Percentiles rank a stretch among this genome's conserved stretches.
Evolutionary conservation across 2,888 invertebrate species (phyloP).

Genomic region (Leuctra nigra): DNA sequence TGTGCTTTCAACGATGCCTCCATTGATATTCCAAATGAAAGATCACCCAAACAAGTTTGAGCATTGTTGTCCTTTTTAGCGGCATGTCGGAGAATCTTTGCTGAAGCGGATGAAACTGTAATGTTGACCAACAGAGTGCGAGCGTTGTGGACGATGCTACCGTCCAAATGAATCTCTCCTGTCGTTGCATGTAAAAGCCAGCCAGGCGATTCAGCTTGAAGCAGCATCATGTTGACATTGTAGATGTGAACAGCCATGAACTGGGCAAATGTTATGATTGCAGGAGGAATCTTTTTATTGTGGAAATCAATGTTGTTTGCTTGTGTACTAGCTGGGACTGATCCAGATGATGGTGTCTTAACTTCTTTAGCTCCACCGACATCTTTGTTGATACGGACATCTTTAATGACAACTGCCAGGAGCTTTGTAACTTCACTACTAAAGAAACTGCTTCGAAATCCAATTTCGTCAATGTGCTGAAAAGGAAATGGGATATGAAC

Average conservation of each 20-base stretch:
- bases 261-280: constrained; percentile 75
- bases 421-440: constrained; percentile 83
- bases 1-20: constrained; percentile 75
- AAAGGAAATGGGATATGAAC: no score
- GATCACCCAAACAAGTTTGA: constrained; percentile 63
- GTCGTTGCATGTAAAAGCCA: constrained; percentile 67
- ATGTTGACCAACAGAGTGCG: constrained; percentile 65
- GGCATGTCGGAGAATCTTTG: constrained; percentile 51
- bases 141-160: constrained; percentile 61
- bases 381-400: constrained; percentile 75
- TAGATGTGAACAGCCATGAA: constrained; percentile 82
- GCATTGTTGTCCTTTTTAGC: constrained; percentile 38
- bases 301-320: constrained; percentile 30
- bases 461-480: constrained; percentile 79
- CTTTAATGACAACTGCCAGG: constrained; percentile 71
- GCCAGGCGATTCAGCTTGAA: constrained; percentile 56
- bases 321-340: background rate
- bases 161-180: constrained; percentile 60
- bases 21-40: constrained; percentile 63
- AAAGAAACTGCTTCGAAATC: constrained; percentile 78
- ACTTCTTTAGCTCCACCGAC: constrained; percentile 37
- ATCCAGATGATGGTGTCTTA: constrained; percentile 23
- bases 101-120: constrained; percentile 54
- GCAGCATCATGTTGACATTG: constrained; percentile 57
- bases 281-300: constrained; percentile 63